Conservation (phyloP, 1,140 invertebrate genomes). For the Teleopsis dalmanni region DNA sequence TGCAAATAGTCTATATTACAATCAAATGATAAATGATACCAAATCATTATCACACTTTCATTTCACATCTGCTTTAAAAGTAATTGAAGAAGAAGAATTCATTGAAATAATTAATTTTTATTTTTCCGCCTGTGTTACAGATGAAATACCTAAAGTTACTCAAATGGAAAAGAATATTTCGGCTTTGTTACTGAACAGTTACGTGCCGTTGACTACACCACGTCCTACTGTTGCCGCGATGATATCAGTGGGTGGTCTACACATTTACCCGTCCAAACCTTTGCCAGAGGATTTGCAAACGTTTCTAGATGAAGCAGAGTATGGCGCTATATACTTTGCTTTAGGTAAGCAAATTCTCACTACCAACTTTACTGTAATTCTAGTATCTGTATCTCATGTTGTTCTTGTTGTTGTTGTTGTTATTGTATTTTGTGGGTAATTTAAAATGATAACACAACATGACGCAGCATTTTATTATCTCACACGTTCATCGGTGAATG, state of each 20-base stretch:
- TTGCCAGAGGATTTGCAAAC: constrained; percentile 35
- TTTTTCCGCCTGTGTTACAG: constrained; percentile 1
- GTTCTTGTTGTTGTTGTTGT: background rate
- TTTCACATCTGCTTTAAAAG: background rate
- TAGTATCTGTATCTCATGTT: background rate
- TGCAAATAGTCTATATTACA: background rate
- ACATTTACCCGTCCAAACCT: constrained; percentile 38
- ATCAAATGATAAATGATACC: background rate
- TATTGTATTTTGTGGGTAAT: background rate
- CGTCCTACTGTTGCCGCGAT: constrained; percentile 45
- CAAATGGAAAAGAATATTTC: constrained; percentile 49
- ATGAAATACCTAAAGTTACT: constrained; percentile 33
- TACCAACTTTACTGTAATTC: background rate
- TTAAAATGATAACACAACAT: too few relatives aligned
- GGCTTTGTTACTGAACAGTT: constrained; percentile 47
- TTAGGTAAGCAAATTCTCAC: constrained; percentile 31
- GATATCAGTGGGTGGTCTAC: constrained; percentile 48
- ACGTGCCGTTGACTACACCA: constrained; percentile 43
- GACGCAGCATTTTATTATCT: too few relatives aligned
- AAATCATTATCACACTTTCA: background rate
- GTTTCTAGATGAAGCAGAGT: constrained; percentile 41
- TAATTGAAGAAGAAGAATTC: background rate
- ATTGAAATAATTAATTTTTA: background rate
- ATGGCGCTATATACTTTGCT: constrained; percentile 54
- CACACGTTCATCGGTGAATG: too few relatives aligned